A percentile compares a stretch with the other conserved stretches of the same genome.
Evolutionary conservation across 2,113 vertebrate species (phyloP).

Genomic region (Lepus americanus): DNA sequence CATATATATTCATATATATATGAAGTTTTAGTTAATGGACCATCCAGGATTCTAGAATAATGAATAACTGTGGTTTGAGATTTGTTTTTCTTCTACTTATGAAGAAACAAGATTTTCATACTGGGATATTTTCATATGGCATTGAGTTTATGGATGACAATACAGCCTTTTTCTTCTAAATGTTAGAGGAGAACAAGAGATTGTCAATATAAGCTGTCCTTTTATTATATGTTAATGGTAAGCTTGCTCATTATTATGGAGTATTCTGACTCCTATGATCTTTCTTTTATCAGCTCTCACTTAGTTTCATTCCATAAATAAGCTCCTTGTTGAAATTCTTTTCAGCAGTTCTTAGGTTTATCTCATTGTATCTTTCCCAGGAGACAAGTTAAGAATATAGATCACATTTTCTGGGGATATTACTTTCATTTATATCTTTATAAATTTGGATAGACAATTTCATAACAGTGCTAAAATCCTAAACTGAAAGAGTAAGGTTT

Average conservation of each 20-base stretch:
- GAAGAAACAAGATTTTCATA: background rate
- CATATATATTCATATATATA: background rate
- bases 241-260: constrained; percentile 19
- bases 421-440: constrained; percentile 72
- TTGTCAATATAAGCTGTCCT: background rate
- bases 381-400: constrained; percentile 64
- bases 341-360: constrained; percentile 47
- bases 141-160: background rate
- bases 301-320: constrained; percentile 56
- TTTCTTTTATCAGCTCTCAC: constrained; percentile 66
- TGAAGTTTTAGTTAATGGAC: background rate
- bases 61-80: background rate
- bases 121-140: background rate
- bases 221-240: constrained; percentile 55
- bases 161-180: background rate
- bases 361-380: constrained; percentile 64
- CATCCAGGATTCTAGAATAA: background rate
- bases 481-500: constrained; percentile 41
- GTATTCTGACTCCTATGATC: constrained; percentile 16
- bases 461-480: constrained; percentile 39
- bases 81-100: constrained; percentile 31
- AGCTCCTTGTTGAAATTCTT: constrained; percentile 14
- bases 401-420: constrained; percentile 65
- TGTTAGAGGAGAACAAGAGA: background rate
- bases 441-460: constrained; percentile 63